Conservation (phyloP, 53 echinoderm and acorn worm genomes). For the Zoroaster sp. region DNA sequence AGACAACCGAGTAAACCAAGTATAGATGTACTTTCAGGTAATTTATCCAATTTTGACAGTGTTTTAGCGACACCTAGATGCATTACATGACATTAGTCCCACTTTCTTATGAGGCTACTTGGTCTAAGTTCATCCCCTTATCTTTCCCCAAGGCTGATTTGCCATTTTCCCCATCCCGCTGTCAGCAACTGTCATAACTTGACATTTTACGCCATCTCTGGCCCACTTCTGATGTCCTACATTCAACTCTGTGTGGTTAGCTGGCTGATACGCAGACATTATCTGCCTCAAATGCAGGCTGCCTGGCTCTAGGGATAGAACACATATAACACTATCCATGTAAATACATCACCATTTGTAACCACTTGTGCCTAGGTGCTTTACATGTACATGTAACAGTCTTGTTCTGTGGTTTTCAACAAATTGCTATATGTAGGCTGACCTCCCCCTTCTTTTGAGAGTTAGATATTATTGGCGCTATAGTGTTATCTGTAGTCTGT, state of each 20-base stretch:
- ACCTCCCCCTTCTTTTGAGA: no score
- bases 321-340: neutral
- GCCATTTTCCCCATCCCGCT: neutral
- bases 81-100: no score
- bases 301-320: slow-evolving; percentile 1
- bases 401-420: no score
- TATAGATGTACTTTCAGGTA: no score
- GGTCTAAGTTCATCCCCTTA: no score
- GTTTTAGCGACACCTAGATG: no score
- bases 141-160: neutral
- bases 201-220: slow-evolving; percentile 25
- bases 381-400: neutral
- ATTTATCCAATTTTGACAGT: no score
- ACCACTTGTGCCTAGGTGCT: neutral
- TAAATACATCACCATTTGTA: slow-evolving; percentile 26
- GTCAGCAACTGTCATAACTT: slow-evolving; percentile 27
- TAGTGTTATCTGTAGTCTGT: no score
- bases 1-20: no score
- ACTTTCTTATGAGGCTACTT: no score
- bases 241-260: neutral
- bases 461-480: no score
- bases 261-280: neutral
- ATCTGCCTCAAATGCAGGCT: neutral
- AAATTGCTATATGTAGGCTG: no score
- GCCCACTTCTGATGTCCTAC: neutral